Base-by-base conservation (phyloP, 2,888 invertebrate genomes). In the Zeuzera pyrina region DNA sequence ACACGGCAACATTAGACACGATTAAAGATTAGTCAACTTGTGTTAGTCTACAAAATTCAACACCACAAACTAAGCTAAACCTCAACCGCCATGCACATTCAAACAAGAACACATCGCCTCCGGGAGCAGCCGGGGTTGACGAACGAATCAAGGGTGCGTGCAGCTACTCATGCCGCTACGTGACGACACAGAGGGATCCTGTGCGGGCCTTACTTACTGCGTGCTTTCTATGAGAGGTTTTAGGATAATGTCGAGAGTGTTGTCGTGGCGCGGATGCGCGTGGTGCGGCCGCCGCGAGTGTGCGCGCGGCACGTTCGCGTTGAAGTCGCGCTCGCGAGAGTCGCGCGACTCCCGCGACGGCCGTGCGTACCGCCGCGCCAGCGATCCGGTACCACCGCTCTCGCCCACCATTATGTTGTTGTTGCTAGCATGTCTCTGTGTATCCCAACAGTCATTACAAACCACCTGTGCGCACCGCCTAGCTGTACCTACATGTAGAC, bases 341-440 rank as follows among this genome's bases (percentile, higher is more conserved):
- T 34, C 43, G 35, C 42, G 39, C 39, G 56, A 52, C 49, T 69
- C 72, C 36, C 72, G 63, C 57, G 76, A 47, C 41, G 76, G 69
- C 41, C 78, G 70, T 58, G 60, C 69, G 68, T 73, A 70, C 48
- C 78, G 67, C 52, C 81, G 70, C 60, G 79, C 76, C 72, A 83
- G 72, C 51, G 79, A 79, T 24, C 78, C 79, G 71, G 73, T 71
- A 64, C 76, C 78, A 60, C 73, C 79, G 71, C 73, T 71, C 65
- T 77, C 78, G 60, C 73, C 79, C 53, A 72, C 70, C 76, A 81
- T 56, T 68, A 84, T 79, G 83, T 84, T 84, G 84, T 84, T 84
- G 84, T 84, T 84, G 81, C 84, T 84, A 79, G 84, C 84, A 74
- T 84, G 84, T 76, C 84, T 84, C 84, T 84, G 84, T 66, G 70